Conservation (phyloP, 2,113 vertebrate species). For the Procapra przewalskii region DNA sequence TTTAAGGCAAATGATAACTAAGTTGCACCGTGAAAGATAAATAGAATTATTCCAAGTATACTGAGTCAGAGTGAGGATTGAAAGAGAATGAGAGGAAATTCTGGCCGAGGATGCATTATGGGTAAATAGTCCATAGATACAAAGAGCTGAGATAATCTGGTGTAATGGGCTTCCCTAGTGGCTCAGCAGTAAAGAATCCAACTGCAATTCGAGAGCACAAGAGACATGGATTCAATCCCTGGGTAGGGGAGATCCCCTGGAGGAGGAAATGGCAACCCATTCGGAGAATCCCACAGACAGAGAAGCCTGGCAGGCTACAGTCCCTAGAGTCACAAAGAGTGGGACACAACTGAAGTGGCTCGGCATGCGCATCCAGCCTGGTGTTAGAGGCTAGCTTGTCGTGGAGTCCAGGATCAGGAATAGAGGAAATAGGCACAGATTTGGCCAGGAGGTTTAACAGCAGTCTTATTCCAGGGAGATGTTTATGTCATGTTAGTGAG, state of each 20-base stretch:
- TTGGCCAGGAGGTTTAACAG: not conserved
- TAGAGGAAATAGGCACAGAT: not conserved
- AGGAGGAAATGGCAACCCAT: not conserved
- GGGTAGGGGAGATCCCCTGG: not conserved
- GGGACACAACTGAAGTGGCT: not conserved
- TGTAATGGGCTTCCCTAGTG: not conserved
- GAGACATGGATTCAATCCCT: not conserved
- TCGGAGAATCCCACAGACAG: not conserved
- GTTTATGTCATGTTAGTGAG: not conserved
- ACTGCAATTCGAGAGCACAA: not conserved
- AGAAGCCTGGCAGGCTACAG: not conserved
- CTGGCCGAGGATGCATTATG: not conserved
- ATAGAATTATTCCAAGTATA: not conserved
- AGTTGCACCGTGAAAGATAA: not conserved
- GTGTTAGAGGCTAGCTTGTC: not conserved
- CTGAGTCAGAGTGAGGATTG: not conserved
- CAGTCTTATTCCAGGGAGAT: not conserved
- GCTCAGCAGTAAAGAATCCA: not conserved
- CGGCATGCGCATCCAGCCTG: rapidly evolving
- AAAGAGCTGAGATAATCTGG: not conserved
- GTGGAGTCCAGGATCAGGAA: not conserved
- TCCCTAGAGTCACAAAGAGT: not conserved
- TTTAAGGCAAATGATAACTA: not conserved
- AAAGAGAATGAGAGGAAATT: not conserved
- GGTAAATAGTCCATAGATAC: not conserved